Evolutionary conservation across 2,113 vertebrate species (phyloP), one percentile per base, ranked within the genome.

Genomic region (Xiphias gladius): DNA sequence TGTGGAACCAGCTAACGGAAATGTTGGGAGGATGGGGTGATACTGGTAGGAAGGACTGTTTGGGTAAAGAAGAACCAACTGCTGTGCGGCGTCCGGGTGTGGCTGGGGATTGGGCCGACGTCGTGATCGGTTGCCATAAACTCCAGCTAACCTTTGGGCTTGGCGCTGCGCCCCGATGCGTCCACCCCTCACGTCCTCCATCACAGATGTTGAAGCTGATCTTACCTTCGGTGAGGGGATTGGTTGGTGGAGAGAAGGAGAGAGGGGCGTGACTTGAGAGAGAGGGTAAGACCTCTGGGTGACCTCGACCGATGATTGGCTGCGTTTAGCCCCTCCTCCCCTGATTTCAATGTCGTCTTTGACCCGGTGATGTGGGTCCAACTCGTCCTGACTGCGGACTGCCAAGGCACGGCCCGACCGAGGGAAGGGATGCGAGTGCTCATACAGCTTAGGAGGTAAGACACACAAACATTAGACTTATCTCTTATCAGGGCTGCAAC

Each of bases 21-120:
- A 95, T 0, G 94, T 94, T 0, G 97, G 96, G 12, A 97, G 94
- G 0, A 97, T 93, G 0, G 77, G 96, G 87, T 95, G 96, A 41
- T 95, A 96, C 85, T 96, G 93, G 0, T 93, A 94, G 57, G 90
- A 93, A 0, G 88, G 92, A 12, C 80, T 88, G 74, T 92, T 95
- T 7, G 95, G 91, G 76, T 95, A 95, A 2, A 95, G 93, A 2
- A 95, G 94, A 72, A 96, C 90, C 89, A 96, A 0, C 92, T 96
- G 90, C 91, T 94, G 93, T 70, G 94, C 81, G 59, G 93, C 50
- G 50, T 93, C 91, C 26, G 94, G 70, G 84, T 94, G 5, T 12
- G 24, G 0, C 92, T 94, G 88, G 73, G 94, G 75, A 82, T 95
- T 82, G 80, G 94, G 86, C 11, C 91, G 87, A 37, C 92, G 93